These are phyloP conservation scores for Furcifer pardalis DNA, from an alignment of 2,797 vertebrate genomes.

Conservation along the genomic window DNA sequence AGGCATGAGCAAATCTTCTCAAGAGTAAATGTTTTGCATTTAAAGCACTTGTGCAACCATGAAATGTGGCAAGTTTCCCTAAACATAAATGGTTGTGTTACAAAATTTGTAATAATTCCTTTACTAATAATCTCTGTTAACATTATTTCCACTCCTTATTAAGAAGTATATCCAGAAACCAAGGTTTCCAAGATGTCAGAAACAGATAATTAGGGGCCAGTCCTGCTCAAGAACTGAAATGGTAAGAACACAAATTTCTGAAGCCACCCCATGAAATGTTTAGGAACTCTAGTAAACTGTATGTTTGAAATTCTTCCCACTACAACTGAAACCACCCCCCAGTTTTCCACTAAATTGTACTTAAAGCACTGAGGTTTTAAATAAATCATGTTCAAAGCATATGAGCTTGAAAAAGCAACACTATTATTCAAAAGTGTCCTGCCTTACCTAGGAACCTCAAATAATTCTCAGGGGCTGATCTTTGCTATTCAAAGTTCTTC, in stretches of 20 bases:
- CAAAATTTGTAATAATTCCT: not conserved
- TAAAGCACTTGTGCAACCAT: conserved; percentile 1
- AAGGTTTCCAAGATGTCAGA: not conserved
- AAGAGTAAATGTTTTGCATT: not conserved
- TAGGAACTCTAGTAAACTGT: not conserved
- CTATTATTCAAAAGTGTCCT: not conserved
- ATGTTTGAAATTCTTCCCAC: not conserved
- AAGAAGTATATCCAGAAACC: not conserved
- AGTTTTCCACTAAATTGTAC: not conserved
- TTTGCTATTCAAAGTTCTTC: not conserved
- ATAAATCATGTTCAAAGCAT: not conserved
- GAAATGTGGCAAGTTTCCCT: not conserved
- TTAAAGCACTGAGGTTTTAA: not conserved
- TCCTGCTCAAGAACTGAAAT: not conserved
- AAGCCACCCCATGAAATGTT: not conserved
- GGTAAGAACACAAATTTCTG: not conserved
- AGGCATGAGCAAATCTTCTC: not conserved
- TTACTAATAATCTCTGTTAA: not conserved
- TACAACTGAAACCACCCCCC: not conserved
- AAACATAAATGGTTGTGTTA: not conserved
- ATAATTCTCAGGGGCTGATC: not conserved
- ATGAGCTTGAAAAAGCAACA: not conserved
- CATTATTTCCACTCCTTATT: not conserved
- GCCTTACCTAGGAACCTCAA: not conserved
- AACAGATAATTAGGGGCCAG: not conserved